Evolutionary conservation across 23 tunicate genomes (phyloP), one percentile per base, ranked within the genome.

Genomic region (Trididemnum miniatum): DNA sequence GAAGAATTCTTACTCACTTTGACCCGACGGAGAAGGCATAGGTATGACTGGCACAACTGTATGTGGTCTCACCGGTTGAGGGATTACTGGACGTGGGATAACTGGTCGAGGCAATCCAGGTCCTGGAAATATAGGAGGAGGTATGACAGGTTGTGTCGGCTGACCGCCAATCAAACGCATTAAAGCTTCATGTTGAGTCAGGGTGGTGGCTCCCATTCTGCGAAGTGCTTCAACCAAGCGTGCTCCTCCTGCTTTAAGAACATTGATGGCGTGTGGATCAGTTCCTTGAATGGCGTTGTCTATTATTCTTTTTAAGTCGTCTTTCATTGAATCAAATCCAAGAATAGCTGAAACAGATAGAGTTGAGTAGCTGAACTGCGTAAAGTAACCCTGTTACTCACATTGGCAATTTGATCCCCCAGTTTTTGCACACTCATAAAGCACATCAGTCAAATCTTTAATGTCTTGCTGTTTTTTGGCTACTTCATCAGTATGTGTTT

Each of bases 401-500:
- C 67, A 26, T 82, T 23, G 57, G 29, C 79, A 72, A 29, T 37
- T 27, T 7, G 44, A 7, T 2, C 25, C 79, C 12, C 36, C 37
- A 44, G 26, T 27, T 2, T 59, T 39, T 2, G 31, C 22, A 18
- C 60, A 72, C 26, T 35, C 24, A 1, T 37, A 4, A 1, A 71
- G 23, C 38, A 40, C 15, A 5, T 39, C 23, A 37, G 39, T 23
- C 35, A 71, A 18, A 1, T 30, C 65, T 22, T 67, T 24, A 4
- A 32, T 32, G 38, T 24, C 25, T 31, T 71, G 80, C n/a, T n/a
- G n/a, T 49, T 82, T 82, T 39, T 39, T 82, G 9, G 22, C 44
- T 29, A 65, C 44, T 65, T 39, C 79, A 22, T 54, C 36, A 18
- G 26, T 74, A n/a, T 22, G 29, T 3, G 29, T 62, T 31, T 33